Percentiles rank a stretch among this genome's conserved stretches.
phyloP scores from a whole-genome alignment of 1,140 invertebrate genomes.

The Physella acuta region DNA sequence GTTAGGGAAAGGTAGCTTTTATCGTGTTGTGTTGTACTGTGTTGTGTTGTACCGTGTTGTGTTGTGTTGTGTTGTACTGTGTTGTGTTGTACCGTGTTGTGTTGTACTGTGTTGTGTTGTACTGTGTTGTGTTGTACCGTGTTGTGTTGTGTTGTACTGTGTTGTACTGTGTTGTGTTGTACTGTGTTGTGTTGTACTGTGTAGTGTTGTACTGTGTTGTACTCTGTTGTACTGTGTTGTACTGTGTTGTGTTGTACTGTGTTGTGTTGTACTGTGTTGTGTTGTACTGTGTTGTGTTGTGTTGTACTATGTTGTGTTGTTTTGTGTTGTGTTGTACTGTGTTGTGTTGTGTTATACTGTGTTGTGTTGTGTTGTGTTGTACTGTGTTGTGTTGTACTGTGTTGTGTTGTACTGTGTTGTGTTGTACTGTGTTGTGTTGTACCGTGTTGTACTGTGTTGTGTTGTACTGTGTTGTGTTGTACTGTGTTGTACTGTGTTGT shows the following conservation, averaged over 20 bases:
- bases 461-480: conserved; percentile 5
- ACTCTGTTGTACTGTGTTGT: conserved; percentile 9
- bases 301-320: too few relatives aligned
- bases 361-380: conserved; percentile 7
- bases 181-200: conserved; percentile 7
- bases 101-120: background rate
- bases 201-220: background rate
- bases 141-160: conserved; percentile 6
- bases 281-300: too few relatives aligned
- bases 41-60: conserved; percentile 7
- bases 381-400: conserved; percentile 8
- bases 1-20: too few relatives aligned
- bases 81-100: conserved; percentile 3
- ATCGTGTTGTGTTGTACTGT: conserved; percentile 24
- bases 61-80: conserved; percentile 6
- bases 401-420: conserved; percentile 12
- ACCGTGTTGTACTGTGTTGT: background rate
- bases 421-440: conserved; percentile 11
- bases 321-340: too few relatives aligned
- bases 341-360: background rate
- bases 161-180: conserved; percentile 6
- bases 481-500: background rate
- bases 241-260: conserved; percentile 13
- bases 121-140: conserved; percentile 9
- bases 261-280: conserved; percentile 14